phyloP scores from a whole-genome alignment of 2,797 vertebrate genomes.

The Acropternis orthonyx region DNA sequence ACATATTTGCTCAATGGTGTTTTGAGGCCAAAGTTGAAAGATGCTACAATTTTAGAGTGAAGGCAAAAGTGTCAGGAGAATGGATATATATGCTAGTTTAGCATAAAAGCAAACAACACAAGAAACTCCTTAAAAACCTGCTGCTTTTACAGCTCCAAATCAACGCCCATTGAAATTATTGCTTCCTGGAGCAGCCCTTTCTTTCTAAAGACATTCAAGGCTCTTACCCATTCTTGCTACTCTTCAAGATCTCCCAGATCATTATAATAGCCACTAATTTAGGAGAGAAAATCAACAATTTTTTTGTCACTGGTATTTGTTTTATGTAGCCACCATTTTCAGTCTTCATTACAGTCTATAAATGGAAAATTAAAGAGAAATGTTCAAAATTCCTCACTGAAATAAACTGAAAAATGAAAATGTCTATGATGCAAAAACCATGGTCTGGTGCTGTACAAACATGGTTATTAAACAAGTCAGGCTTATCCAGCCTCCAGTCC shows the following conservation, averaged over 20 bases:
- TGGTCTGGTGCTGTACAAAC: not conserved
- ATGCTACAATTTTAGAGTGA: not conserved
- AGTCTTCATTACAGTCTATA: not conserved
- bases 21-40: not conserved
- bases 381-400: not conserved
- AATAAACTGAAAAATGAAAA: not conserved
- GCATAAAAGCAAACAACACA: not conserved
- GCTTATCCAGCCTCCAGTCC: not conserved
- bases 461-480: not conserved
- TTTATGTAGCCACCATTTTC: not conserved
- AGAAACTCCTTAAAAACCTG: not conserved
- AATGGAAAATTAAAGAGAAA: not conserved
- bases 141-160: not conserved
- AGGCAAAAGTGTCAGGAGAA: not conserved
- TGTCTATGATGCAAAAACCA: not conserved
- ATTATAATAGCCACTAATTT: not conserved
- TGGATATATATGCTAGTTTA: not conserved
- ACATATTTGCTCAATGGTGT: not conserved
- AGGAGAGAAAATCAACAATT: not conserved
- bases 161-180: not conserved
- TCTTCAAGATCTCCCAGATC: not conserved
- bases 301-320: not conserved
- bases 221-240: not conserved
- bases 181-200: not conserved
- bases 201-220: not conserved